Percentiles rank a stretch among this genome's conserved stretches.
These are phyloP conservation scores for Gobius niger DNA, from an alignment of 2,113 vertebrate genomes.

Conservation along the genomic window DNA sequence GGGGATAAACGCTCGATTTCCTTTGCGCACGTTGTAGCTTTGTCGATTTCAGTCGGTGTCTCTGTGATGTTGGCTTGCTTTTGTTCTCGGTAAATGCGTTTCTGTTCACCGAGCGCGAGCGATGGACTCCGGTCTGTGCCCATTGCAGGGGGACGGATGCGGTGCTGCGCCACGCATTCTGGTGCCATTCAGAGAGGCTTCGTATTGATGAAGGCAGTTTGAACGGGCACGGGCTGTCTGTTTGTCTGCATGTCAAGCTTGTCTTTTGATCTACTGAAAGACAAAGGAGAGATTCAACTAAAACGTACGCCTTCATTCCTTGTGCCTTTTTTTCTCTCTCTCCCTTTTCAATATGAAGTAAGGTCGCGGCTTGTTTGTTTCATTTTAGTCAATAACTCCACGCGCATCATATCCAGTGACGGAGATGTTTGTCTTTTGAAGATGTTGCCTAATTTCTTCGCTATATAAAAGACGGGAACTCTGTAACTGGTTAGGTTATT, in stretches of 20 bases:
- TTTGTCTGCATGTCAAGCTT: background rate
- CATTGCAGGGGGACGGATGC: conserved; percentile 49
- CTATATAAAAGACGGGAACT: background rate
- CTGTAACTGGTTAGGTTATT: background rate
- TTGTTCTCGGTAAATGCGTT: conserved; percentile 6
- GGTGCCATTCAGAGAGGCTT: conserved; percentile 25
- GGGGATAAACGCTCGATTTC: conserved; percentile 11
- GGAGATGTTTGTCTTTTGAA: background rate
- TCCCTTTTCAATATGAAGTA: conserved; percentile 27
- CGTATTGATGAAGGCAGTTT: conserved; percentile 8
- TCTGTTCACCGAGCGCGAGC: conserved; percentile 21
- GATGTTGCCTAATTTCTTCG: background rate
- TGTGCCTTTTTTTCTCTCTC: too few relatives aligned
- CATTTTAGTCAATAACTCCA: background rate
- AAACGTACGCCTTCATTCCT: conserved; percentile 5
- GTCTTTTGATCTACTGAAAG: background rate
- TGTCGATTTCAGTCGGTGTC: conserved; percentile 59
- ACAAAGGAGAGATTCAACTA: background rate
- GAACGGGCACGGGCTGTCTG: conserved; percentile 9
- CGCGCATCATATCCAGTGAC: background rate
- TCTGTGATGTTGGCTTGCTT: conserved; percentile 61
- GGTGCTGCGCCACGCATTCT: conserved; percentile 56
- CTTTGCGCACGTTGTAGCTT: conserved; percentile 24
- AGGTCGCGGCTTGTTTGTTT: conserved; percentile 49
- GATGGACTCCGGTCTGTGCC: conserved; percentile 16